Percentiles rank a stretch among this genome's conserved stretches.
Conservation (phyloP, 2,113 vertebrate species). For the Paracanthobrama guichenoti region DNA sequence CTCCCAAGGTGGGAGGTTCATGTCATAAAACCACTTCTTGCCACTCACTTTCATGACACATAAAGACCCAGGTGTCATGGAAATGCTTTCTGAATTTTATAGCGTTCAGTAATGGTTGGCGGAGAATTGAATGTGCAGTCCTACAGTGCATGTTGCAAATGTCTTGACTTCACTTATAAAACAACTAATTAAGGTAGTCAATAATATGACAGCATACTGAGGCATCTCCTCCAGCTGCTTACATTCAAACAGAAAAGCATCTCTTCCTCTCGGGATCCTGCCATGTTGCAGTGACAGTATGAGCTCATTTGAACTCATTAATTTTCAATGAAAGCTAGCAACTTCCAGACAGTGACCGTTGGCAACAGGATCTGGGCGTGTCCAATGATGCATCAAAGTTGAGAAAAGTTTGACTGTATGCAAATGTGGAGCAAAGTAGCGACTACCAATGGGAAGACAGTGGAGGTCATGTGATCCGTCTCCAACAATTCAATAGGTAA, state of each 20-base stretch:
- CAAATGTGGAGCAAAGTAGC: not conserved
- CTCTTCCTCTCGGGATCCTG: not conserved
- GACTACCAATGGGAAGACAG: not conserved
- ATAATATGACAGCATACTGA: conserved; percentile 8
- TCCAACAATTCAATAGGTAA: conserved; percentile 11
- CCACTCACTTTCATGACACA: conserved; percentile 20
- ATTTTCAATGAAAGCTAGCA: not conserved
- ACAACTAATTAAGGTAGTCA: not conserved
- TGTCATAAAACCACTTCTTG: conserved; percentile 26
- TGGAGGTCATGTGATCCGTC: not conserved
- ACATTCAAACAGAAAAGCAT: conserved; percentile 14
- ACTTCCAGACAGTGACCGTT: not conserved
- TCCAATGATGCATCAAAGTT: not conserved
- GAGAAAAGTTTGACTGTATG: conserved; percentile 6
- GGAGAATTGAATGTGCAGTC: not conserved
- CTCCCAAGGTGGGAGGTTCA: conserved; percentile 14
- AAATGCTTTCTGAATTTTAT: not conserved
- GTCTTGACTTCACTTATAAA: not conserved
- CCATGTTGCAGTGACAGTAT: not conserved
- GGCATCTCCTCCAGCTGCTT: not conserved
- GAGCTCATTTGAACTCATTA: not conserved
- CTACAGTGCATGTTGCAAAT: not conserved
- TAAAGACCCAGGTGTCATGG: not conserved
- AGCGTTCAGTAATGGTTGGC: not conserved
- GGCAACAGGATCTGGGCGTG: not conserved